Percentiles rank a stretch among this genome's conserved stretches.
Conservation (phyloP, 2,797 vertebrate species). For the Spinibarbus caldwelli region DNA sequence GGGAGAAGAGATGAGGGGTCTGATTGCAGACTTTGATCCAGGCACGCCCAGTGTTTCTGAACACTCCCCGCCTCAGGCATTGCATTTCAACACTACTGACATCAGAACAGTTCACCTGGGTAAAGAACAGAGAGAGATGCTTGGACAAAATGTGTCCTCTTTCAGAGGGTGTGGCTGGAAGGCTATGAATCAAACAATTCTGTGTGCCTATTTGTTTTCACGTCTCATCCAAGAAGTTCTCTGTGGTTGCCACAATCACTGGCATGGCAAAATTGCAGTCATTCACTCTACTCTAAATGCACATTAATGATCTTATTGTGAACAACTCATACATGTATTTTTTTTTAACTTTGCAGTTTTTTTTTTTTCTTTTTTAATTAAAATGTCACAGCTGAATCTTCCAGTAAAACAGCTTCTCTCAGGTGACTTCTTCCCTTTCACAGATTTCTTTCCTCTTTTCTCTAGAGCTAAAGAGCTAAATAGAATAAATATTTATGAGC, state of each 20-base stretch:
- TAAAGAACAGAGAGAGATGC: slow-evolving; percentile 16
- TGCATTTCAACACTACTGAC: slow-evolving; percentile 50
- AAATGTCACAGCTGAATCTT: too few relatives aligned
- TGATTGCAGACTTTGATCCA: slow-evolving; percentile 37
- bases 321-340: too few relatives aligned
- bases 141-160: slow-evolving; percentile 3
- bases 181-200: slow-evolving; percentile 10
- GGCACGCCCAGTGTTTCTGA: slow-evolving; percentile 50
- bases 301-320: not conserved
- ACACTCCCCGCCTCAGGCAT: slow-evolving; percentile 52
- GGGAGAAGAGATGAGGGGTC: not conserved
- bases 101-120: slow-evolving; percentile 38
- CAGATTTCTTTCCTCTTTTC: not conserved
- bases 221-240: slow-evolving; percentile 1
- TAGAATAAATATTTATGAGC: not conserved
- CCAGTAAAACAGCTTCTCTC: too few relatives aligned
- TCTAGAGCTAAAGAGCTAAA: not conserved
- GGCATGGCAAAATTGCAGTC: not conserved
- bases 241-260: not conserved
- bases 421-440: not conserved
- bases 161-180: not conserved
- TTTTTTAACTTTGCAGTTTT: too few relatives aligned
- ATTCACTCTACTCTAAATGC: too few relatives aligned
- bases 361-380: too few relatives aligned
- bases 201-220: not conserved